Evolutionary conservation across 2,888 invertebrate genomes (phyloP).

Genomic region (Drosophila greeni): DNA sequence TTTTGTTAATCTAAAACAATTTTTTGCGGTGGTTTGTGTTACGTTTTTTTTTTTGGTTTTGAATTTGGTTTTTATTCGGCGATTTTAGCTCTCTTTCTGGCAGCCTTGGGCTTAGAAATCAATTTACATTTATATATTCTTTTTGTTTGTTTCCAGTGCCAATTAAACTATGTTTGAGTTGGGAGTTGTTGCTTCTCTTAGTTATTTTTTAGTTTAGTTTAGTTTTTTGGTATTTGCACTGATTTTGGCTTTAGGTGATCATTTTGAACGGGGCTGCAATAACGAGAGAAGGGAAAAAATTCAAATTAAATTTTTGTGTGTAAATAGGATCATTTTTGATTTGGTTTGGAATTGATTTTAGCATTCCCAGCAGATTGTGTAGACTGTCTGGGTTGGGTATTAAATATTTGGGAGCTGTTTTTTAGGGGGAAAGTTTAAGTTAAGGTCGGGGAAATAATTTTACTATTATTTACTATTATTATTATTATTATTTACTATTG

Average conservation of each 20-base stretch:
- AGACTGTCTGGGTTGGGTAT: not conserved
- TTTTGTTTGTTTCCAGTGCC: constrained; percentile 45
- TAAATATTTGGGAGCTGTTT: not conserved
- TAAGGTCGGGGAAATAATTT: not conserved
- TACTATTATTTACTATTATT: too few species aligned
- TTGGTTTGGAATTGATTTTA: not conserved
- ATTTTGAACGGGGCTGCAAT: constrained; percentile 52
- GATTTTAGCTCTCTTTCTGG: constrained; percentile 1
- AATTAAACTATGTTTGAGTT: constrained; percentile 44
- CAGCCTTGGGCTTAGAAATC: constrained; percentile 38
- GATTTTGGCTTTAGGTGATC: constrained; percentile 47
- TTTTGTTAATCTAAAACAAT: constrained; percentile 52
- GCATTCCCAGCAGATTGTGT: not conserved
- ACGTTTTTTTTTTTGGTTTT: constrained; percentile 39
- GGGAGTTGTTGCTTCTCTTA: constrained; percentile 8
- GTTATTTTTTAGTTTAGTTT: constrained; percentile 20
- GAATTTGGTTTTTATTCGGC: constrained; percentile 9
- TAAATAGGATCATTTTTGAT: constrained; percentile 2
- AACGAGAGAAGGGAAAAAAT: not conserved
- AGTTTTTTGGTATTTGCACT: constrained; percentile 10
- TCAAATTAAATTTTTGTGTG: constrained; percentile 1
- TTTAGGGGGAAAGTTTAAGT: not conserved
- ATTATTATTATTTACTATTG: too few species aligned
- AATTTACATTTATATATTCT: constrained; percentile 40
- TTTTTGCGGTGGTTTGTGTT: constrained; percentile 68